phyloP scores from a whole-genome alignment of 2,888 invertebrate species.

The Punctoribates punctum region DNA sequence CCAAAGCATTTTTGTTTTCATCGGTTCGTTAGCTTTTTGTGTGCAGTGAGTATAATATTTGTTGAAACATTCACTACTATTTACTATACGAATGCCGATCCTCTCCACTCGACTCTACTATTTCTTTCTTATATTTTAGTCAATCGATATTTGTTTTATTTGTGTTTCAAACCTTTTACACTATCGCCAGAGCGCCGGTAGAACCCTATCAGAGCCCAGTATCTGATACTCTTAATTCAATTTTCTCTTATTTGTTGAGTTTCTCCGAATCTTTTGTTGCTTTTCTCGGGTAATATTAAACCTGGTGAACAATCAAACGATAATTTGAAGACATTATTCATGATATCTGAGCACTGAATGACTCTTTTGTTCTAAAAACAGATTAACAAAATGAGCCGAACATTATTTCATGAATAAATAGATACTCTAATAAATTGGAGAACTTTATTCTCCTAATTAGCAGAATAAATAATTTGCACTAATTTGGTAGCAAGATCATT shows the following conservation, averaged over 20 bases:
- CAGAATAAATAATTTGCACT: too few relatives aligned
- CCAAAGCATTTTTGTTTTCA: constrained; percentile 42
- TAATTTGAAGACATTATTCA: constrained; percentile 8
- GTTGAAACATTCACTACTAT: constrained; percentile 15
- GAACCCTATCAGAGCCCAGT: background rate
- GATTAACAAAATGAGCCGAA: background rate
- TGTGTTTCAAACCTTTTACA: constrained; percentile 13
- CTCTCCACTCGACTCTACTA: background rate
- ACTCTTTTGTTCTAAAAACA: background rate
- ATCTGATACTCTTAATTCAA: constrained; percentile 22
- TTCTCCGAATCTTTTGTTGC: background rate
- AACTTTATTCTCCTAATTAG: too few relatives aligned
- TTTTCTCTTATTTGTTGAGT: background rate
- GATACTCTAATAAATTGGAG: too few relatives aligned
- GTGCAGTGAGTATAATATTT: constrained; percentile 40
- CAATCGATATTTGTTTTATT: constrained; percentile 31
- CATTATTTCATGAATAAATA: too few relatives aligned
- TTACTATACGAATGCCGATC: background rate
- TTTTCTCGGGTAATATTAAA: background rate
- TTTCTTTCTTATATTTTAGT: background rate
- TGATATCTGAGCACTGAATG: background rate
- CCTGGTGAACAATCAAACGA: background rate
- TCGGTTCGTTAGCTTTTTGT: constrained; percentile 39
- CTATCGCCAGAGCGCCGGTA: constrained; percentile 7
- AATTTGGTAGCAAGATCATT: too few relatives aligned